Conservation (phyloP, 2,113 vertebrate genomes). For the Ceuthmochares aereus region DNA sequence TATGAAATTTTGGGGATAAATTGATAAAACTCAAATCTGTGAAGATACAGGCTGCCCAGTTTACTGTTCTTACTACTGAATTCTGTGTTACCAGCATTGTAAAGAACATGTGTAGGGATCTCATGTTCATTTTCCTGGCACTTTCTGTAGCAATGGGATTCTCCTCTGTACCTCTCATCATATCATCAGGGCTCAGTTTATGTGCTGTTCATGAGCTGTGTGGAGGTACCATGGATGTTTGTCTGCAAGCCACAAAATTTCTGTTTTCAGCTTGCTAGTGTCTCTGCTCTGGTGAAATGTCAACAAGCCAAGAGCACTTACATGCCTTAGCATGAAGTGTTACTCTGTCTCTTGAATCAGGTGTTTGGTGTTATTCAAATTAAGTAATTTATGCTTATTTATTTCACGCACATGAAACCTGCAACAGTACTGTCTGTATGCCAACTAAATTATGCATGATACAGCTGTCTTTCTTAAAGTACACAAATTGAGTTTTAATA, state of each 20-base stretch:
- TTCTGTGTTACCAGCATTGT: not conserved
- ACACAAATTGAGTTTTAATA: not conserved
- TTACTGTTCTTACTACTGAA: not conserved
- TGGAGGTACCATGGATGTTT: not conserved
- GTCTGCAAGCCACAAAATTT: not conserved
- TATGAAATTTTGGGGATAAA: not conserved
- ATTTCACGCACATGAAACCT: not conserved
- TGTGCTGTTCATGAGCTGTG: not conserved
- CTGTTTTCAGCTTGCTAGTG: slow-evolving; percentile 22
- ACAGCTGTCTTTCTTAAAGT: not conserved
- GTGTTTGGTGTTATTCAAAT: slow-evolving; percentile 44
- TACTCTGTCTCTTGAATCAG: slow-evolving; percentile 29
- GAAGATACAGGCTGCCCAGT: not conserved
- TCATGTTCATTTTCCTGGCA: not conserved
- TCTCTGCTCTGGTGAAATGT: not conserved
- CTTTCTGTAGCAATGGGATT: not conserved
- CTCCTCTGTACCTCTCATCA: not conserved
- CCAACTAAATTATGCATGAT: slow-evolving; percentile 40
- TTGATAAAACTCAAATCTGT: not conserved
- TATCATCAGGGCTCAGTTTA: not conserved
- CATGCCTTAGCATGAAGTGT: slow-evolving; percentile 3
- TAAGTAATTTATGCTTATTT: slow-evolving; percentile 58
- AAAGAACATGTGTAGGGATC: not conserved
- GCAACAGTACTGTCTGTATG: not conserved
- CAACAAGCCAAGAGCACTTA: slow-evolving; percentile 19